Base-by-base conservation (phyloP, 2,113 vertebrate genomes). In the Ramphastos sulfuratus region DNA sequence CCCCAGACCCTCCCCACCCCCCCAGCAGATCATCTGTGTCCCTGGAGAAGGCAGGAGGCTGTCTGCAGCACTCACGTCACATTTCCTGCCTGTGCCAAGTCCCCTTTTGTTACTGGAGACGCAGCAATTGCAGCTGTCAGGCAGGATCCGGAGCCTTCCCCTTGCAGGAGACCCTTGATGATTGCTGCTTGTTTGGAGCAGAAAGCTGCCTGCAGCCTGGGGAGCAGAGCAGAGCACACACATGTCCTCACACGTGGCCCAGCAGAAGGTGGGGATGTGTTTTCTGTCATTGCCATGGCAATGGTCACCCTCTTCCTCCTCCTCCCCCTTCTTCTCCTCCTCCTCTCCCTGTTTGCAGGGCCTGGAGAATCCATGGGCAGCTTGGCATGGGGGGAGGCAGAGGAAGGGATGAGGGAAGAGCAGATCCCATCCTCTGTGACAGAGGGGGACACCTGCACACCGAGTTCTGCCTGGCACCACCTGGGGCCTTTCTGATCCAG, bases 231-330 rank as follows among this genome's bases (percentile, higher is more conserved):
- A 52, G 23, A 52, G 23, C 50, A 56, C 89, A 84, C 89, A 54
- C 95, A 11, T 55, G 90, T 78, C 6, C 67, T 35, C 93, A 48
- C 95, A 91, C 79, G 85, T 91, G 95, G 93, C 89, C 89, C 3
- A 90, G 2, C 92, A 94, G 86, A 87, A 90, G 84, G 82, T 82
- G 65, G 92, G 86, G 77, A 77, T 46, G 81, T 56, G 89, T 72
- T 86, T 81, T 16, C 69, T 92, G 75, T 10, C 72, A 90, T 89
- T 92, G 10, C 95, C 86, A 86, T 94, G 94, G 93, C 88, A 4
- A 87, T 82, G 86, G 66, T 37, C 82, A 19, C 93, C 50, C 50
- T 55, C 54, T 48, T 90, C 82, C 87, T 76, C 25, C 69, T 73
- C 85, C 87, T 76, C 24, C 69, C 19, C 44, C 44, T n/a, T n/a